Percentiles rank a stretch among this genome's conserved stretches.
phyloP scores from a whole-genome alignment of 92 coral and sea anemone species.

The Umimayanthus kanabou region DNA sequence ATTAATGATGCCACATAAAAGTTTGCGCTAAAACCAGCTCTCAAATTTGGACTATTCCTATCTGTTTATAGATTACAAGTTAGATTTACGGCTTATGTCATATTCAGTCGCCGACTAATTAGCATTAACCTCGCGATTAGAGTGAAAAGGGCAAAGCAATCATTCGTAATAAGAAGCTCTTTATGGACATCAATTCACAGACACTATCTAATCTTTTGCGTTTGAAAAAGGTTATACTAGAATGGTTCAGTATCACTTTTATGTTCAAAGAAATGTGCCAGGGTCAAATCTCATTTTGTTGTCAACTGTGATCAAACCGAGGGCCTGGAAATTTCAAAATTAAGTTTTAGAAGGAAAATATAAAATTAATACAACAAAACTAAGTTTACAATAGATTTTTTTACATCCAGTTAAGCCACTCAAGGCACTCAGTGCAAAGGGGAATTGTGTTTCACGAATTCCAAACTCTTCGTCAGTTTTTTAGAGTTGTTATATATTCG shows the following conservation, averaged over 20 bases:
- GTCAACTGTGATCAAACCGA: not conserved
- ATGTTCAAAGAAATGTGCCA: not conserved
- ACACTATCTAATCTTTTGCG: not conserved
- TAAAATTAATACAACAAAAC: no score
- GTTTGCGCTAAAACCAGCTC: not conserved
- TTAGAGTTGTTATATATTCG: no score
- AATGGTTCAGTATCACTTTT: no score
- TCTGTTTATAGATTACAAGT: not conserved
- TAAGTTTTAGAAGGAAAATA: no score
- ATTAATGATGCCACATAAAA: not conserved
- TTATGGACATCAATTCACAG: no score
- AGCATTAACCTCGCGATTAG: not conserved
- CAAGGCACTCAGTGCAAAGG: no score
- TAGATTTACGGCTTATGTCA: not conserved
- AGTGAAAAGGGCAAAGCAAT: not conserved
- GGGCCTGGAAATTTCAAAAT: no score
- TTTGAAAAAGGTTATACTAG: no score
- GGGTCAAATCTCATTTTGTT: not conserved
- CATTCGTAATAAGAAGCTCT: not conserved
- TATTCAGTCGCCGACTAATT: not conserved
- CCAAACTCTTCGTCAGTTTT: no score
- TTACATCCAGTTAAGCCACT: no score
- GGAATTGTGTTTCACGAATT: no score
- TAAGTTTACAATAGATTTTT: no score
- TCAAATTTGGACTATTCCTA: not conserved